phyloP scores from a whole-genome alignment of 2,888 invertebrate genomes.

The Eupithecia dodoneata region DNA sequence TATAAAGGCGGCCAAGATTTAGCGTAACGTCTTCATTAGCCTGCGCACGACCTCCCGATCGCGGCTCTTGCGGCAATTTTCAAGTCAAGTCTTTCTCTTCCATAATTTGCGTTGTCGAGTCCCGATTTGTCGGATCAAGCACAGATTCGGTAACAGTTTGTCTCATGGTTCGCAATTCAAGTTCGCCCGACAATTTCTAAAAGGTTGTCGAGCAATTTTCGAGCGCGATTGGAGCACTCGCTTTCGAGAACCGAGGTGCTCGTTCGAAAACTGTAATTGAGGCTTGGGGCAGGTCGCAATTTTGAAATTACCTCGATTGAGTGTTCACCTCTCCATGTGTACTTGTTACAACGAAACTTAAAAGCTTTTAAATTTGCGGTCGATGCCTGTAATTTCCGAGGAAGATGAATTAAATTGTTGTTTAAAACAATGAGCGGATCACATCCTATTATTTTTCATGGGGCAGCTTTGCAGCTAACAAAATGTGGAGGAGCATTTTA shows the following conservation, averaged over 20 bases:
- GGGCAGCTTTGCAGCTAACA: conserved; percentile 27
- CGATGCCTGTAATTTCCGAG: conserved; percentile 60
- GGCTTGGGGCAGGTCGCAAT: conserved; percentile 77
- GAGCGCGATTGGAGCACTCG: conserved; percentile 69
- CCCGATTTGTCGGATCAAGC: conserved; percentile 68
- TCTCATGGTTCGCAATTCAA: conserved; percentile 63
- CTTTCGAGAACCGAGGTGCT: conserved; percentile 56
- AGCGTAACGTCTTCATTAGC: conserved; percentile 81
- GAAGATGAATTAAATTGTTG: conserved; percentile 61
- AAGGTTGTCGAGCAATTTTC: conserved; percentile 74
- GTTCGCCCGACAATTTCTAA: conserved; percentile 71
- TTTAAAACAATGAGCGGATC: conserved; percentile 64
- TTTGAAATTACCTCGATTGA: conserved; percentile 79
- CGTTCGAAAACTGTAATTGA: conserved; percentile 69
- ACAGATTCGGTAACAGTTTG: conserved; percentile 30
- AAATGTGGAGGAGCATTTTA: conserved; percentile 17
- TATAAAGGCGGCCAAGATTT: conserved; percentile 70
- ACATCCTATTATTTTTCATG: conserved; percentile 46
- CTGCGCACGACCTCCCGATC: conserved; percentile 74
- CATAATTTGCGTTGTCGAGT: conserved; percentile 75
- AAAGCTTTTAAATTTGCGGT: conserved; percentile 65
- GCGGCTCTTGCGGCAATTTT: conserved; percentile 70
- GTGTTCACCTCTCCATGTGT: conserved; percentile 68
- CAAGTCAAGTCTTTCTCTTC: conserved; percentile 63
- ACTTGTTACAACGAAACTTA: conserved; percentile 55